These are phyloP conservation scores for Campoletis sonorensis DNA, from an alignment of 1,140 invertebrate species.

Conservation along the genomic window DNA sequence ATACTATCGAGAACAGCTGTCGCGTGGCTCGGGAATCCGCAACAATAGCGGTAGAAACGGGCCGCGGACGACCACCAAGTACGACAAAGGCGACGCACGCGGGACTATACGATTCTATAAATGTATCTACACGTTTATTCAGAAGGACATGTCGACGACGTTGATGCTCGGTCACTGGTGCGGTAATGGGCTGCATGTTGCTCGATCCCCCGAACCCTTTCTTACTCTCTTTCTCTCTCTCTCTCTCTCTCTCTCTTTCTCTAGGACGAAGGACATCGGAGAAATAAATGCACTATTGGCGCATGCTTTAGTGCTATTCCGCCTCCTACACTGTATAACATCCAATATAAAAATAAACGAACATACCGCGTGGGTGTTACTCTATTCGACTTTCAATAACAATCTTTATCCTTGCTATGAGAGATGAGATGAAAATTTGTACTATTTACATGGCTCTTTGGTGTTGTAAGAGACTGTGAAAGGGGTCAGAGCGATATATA, in stretches of 20 bases:
- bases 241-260: no score
- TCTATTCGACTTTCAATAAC: constrained; percentile 50
- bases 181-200: constrained; percentile 56
- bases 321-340: constrained; percentile 47
- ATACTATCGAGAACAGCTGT: constrained; percentile 63
- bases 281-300: background rate
- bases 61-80: constrained; percentile 12
- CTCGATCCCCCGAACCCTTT: background rate
- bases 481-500: no score
- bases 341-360: constrained; percentile 51
- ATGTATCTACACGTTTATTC: constrained; percentile 8
- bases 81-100: constrained; percentile 41
- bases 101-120: background rate
- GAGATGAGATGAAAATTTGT: constrained; percentile 20
- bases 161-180: constrained; percentile 48
- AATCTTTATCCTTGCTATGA: constrained; percentile 15
- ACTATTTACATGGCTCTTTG: background rate
- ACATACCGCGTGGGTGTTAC: constrained; percentile 55
- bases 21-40: constrained; percentile 63
- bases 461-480: background rate
- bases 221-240: background rate
- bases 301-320: background rate
- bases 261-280: no score
- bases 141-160: constrained; percentile 19
- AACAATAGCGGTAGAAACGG: constrained; percentile 58